These are phyloP conservation scores for Ectropis crepuscularia DNA, from an alignment of 2,888 invertebrate species.

Conservation along the genomic window DNA sequence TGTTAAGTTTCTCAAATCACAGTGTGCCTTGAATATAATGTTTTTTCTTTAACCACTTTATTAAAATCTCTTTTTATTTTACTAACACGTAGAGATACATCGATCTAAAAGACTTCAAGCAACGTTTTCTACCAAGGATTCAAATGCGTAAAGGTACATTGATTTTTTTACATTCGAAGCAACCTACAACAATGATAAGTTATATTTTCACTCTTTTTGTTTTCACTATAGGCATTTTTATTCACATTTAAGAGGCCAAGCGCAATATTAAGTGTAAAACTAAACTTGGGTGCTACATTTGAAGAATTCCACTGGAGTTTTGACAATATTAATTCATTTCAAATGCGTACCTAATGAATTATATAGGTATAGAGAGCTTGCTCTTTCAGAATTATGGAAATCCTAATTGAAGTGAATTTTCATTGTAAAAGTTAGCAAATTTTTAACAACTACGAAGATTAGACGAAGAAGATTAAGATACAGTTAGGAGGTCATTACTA, in stretches of 20 bases:
- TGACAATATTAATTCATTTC: neutral
- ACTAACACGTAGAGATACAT: conserved; percentile 30
- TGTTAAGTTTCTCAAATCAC: conserved; percentile 7
- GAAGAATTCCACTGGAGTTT: neutral
- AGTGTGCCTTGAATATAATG: neutral
- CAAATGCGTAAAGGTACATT: conserved; percentile 19
- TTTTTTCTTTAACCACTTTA: conserved; percentile 5
- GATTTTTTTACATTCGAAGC: conserved; percentile 20
- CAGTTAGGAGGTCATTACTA: neutral
- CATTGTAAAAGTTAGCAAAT: neutral
- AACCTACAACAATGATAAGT: conserved; percentile 8
- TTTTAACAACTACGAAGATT: conserved; percentile 9
- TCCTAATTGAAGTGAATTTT: neutral
- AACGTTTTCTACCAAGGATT: conserved; percentile 18
- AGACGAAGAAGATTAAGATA: conserved; percentile 10
- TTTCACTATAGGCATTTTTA: neutral
- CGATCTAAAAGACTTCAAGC: conserved; percentile 29
- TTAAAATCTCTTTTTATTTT: conserved; percentile 5
- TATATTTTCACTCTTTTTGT: neutral
- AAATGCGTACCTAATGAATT: no score
- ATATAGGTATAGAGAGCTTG: no score
- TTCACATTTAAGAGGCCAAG: neutral
- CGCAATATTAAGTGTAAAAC: neutral
- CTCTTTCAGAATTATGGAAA: no score
- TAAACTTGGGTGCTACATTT: neutral